phyloP scores from a whole-genome alignment of 2,113 vertebrate genomes.

The Microcebus lehilahytsara region DNA sequence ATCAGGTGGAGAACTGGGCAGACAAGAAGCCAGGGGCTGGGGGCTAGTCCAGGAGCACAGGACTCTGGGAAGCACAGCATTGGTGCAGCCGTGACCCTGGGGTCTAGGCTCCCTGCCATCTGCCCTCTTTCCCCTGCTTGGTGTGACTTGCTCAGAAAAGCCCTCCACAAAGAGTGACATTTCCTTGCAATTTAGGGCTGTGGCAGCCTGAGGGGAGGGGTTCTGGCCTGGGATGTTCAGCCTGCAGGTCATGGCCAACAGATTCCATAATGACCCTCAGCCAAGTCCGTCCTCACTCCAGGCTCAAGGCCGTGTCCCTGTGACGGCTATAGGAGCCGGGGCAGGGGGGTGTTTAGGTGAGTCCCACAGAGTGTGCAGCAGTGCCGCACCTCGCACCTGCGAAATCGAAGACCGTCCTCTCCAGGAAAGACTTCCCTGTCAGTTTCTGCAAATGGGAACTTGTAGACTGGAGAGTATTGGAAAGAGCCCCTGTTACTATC shows the following conservation, averaged over 20 bases:
- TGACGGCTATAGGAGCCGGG: not conserved
- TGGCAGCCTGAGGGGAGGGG: not conserved
- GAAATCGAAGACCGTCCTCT: not conserved
- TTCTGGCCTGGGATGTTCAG: not conserved
- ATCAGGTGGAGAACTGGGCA: not conserved
- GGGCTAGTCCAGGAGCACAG: not conserved
- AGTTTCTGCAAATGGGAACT: not conserved
- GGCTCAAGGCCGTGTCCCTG: not conserved
- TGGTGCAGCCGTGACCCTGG: not conserved
- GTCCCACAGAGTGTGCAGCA: too few relatives aligned
- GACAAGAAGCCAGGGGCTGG: not conserved
- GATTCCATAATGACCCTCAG: not conserved
- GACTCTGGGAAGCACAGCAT: not conserved
- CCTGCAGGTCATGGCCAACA: not conserved
- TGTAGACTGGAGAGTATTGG: not conserved
- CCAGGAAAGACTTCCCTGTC: not conserved
- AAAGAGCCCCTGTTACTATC: not conserved
- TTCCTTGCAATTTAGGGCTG: too few relatives aligned
- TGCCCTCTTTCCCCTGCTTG: not conserved
- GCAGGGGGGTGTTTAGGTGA: not conserved
- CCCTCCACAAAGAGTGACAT: not conserved
- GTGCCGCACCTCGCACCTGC: not conserved
- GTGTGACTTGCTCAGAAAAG: not conserved
- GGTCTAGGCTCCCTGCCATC: not conserved
- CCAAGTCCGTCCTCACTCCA: not conserved